Base-by-base conservation (phyloP, 2,888 invertebrate species). In the Callimorpha dominula region DNA sequence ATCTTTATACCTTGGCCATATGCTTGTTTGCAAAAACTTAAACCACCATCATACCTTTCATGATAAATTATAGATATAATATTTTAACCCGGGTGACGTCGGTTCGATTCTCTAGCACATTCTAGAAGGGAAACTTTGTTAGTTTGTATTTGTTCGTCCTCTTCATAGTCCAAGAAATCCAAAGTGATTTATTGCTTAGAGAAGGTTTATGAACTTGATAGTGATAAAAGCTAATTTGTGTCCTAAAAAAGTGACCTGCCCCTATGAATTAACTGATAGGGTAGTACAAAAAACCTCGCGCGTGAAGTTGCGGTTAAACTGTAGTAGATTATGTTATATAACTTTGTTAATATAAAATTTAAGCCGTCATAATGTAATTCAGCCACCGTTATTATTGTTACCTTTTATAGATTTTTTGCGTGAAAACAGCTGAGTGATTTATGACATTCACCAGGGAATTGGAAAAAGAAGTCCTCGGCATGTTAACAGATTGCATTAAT, bases 341-440 rank as follows among this genome's bases (percentile, higher is more conserved):
- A 31, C 31, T 31, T 31, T 76, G 76, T 73, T 66, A 73, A 68
- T 66, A 67, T 69, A 15, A 42, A 74, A 71, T 62, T 76, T 81
- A 77, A 77, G 52, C 65, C 64, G 64, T 81, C 77, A 80, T 84
- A 80, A 77, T 82, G 78, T 74, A 68, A 68, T 74, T 74, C 71
- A 78, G 66, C 75, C 73, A 77, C 43, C 72, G 73, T 80, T 80
- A 84, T 86, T 83, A 83, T 86, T 83, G 82, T 76, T 81, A 79
- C 79, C 77, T 84, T 81, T 82, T 88, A 89, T 89, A 86, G 87
- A 89, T 90, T 90, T 92, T 91, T 89, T 31, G 86, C 89, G 90
- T 89, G 88, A 90, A 91, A 93, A 90, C 92, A 91, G 88, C 89
- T 93, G 92, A 94, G 92, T 94, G 93, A 94, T 94, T 93, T 93